A percentile compares a stretch with the other conserved stretches of the same genome.
These are phyloP conservation scores for Corythoichthys intestinalis DNA, from an alignment of 2,113 vertebrate genomes.

Conservation along the genomic window DNA sequence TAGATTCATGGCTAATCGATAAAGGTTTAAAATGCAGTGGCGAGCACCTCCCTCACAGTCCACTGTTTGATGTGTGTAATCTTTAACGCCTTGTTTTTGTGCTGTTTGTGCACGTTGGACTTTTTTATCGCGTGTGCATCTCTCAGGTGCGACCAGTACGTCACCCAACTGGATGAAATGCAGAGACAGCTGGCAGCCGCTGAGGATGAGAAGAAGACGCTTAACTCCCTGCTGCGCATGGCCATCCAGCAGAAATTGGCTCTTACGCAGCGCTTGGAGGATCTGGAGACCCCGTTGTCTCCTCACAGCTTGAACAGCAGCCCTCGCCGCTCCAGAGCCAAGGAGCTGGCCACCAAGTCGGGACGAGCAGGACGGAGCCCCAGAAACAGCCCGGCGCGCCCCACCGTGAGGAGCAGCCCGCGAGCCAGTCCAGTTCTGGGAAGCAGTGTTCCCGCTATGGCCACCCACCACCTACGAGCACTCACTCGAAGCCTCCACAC, in stretches of 20 bases:
- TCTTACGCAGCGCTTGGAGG: constrained; percentile 75
- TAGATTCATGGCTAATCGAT: constrained; percentile 3
- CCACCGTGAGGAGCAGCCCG: constrained; percentile 56
- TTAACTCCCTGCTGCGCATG: constrained; percentile 79
- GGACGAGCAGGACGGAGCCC: constrained; percentile 68
- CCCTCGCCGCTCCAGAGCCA: constrained; percentile 70
- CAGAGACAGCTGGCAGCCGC: constrained; percentile 77
- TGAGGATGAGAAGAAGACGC: constrained; percentile 79
- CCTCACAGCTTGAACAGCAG: constrained; percentile 68
- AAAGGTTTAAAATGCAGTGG: not conserved
- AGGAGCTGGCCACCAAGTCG: constrained; percentile 70
- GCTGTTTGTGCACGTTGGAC: constrained; percentile 43
- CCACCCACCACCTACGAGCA: constrained; percentile 58
- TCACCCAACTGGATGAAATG: constrained; percentile 80
- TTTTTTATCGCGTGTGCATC: constrained; percentile 24
- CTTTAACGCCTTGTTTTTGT: constrained; percentile 13
- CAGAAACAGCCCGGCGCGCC: constrained; percentile 64
- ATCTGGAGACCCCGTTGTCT: constrained; percentile 76
- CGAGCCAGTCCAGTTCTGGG: constrained; percentile 61
- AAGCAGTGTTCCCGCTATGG: constrained; percentile 47
- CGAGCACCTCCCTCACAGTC: not conserved
- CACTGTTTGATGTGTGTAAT: not conserved
- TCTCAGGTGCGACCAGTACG: constrained; percentile 78
- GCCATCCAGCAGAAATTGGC: constrained; percentile 81
- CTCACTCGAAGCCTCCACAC: constrained; percentile 70